Evolutionary conservation across 2,888 invertebrate genomes (phyloP), one percentile per base, ranked within the genome.

Genomic region (Biston betularia): DNA sequence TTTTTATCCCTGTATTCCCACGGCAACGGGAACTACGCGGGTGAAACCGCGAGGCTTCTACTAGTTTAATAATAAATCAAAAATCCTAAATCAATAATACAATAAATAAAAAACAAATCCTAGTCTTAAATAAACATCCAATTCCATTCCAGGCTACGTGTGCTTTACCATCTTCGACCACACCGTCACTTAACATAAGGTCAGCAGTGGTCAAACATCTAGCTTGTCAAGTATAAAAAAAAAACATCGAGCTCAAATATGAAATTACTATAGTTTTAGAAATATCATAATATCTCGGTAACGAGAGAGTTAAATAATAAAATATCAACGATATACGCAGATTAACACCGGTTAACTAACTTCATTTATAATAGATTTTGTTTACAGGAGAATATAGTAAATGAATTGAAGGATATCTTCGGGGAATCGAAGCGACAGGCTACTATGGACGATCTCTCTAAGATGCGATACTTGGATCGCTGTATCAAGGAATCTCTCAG

Each of bases 401-500:
- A 94, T 63, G 96, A 96, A 81, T 74, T 96, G 55, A 92, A 95
- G 55, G 93, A 94, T 24, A 95, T 96, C 74, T 96, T 96, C 75
- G 95, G 95, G 0, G 95, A 95, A 74, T 94, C 95, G 2, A 93
- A 94, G 70, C 90, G 96, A 53, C 91, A 94, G 0, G 94, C 94
- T 0, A 95, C 95, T 0, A 95, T 95, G 83, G 94, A 94, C 44
- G 95, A 95, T 71, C 82, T 96, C 10, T 85, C 94, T 50, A 90
- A 94, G 45, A 95, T 96, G 95, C 90, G 93, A 58, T 96, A 96
- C 76, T 86, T 96, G 65, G 96, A 96, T 69, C 94, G 95, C 67
- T 96, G 96, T 74, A 95, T 96, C 49, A 96, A 96, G 79, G 96
- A 96, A 82, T 92, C 95, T 0, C 76, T 96, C 46, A 86, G 96